These are phyloP conservation scores for Nothoprocta pentlandii DNA, from an alignment of 2,113 vertebrate genomes.

Conservation along the genomic window DNA sequence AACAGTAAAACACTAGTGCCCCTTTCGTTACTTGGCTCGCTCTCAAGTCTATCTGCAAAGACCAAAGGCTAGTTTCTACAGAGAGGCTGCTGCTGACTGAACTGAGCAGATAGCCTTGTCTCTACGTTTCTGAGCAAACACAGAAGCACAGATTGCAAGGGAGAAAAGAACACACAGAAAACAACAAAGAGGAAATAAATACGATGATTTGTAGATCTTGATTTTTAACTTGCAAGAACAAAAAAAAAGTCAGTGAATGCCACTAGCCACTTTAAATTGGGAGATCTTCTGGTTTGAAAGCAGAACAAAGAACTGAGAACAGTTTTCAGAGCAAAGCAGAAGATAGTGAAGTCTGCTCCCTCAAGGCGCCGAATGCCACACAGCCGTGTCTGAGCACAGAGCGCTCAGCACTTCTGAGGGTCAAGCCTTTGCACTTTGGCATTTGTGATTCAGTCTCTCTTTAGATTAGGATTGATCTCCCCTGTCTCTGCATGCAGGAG, in stretches of 20 bases:
- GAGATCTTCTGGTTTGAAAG: background rate
- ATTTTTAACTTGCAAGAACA: background rate
- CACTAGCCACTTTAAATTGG: background rate
- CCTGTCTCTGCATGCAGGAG: background rate
- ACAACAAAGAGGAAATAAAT: background rate
- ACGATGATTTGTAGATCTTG: background rate
- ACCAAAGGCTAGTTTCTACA: conserved; percentile 23
- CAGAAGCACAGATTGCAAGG: background rate
- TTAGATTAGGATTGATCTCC: conserved; percentile 63
- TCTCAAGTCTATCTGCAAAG: background rate
- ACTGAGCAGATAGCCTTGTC: background rate
- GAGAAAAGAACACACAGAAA: background rate
- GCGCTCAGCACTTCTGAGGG: conserved; percentile 22
- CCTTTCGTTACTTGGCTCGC: background rate
- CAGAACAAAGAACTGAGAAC: background rate
- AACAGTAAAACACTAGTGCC: background rate
- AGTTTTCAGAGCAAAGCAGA: background rate
- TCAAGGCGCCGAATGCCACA: background rate
- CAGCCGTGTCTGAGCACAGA: background rate
- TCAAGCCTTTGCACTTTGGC: conserved; percentile 1
- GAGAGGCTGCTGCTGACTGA: background rate
- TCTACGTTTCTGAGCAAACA: background rate
- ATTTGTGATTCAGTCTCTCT: conserved; percentile 47
- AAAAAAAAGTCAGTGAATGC: background rate
- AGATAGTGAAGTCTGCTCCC: background rate